phyloP scores from a whole-genome alignment of 2,888 invertebrate genomes.

The Neoaliturus tenellus region DNA sequence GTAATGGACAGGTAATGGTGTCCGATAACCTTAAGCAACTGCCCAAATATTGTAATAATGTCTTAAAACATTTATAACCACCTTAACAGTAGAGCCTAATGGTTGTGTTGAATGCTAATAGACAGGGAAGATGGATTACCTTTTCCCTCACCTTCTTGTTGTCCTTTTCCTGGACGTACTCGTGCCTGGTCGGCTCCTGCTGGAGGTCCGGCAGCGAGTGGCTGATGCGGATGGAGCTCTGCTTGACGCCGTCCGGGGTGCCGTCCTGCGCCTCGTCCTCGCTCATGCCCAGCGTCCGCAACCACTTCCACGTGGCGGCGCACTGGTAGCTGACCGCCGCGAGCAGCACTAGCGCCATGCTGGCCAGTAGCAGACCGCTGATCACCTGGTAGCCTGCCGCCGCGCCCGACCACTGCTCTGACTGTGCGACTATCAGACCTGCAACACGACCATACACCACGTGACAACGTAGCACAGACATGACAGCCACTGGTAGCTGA shows the following conservation, averaged over 20 bases:
- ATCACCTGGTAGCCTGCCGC: neutral
- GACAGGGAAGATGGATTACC: too few species aligned
- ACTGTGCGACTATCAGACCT: slow-evolving; percentile 49
- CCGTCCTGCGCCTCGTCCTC: slow-evolving; percentile 69
- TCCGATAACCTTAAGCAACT: too few species aligned
- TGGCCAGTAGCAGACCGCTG: slow-evolving; percentile 29
- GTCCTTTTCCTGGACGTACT: slow-evolving; percentile 84
- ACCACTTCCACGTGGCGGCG: slow-evolving; percentile 84
- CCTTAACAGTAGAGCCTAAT: too few species aligned
- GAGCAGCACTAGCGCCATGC: slow-evolving; percentile 74
- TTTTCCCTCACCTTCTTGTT: slow-evolving; percentile 85
- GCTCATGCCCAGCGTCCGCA: slow-evolving; percentile 69
- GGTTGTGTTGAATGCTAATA: too few species aligned
- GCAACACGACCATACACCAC: too few species aligned
- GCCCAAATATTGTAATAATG: too few species aligned
- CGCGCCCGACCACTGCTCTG: slow-evolving; percentile 45
- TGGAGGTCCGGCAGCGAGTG: slow-evolving; percentile 86
- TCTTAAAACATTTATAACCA: too few species aligned
- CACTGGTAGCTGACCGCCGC: slow-evolving; percentile 85
- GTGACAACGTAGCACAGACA: too few species aligned
- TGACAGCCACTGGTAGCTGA: too few species aligned
- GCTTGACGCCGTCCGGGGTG: slow-evolving; percentile 73
- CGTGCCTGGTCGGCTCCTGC: slow-evolving; percentile 80
- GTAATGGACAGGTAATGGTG: too few species aligned
- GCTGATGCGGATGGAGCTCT: slow-evolving; percentile 84